Evolutionary conservation across 1,140 invertebrate species (phyloP).

Genomic region (Drosophila varians): DNA sequence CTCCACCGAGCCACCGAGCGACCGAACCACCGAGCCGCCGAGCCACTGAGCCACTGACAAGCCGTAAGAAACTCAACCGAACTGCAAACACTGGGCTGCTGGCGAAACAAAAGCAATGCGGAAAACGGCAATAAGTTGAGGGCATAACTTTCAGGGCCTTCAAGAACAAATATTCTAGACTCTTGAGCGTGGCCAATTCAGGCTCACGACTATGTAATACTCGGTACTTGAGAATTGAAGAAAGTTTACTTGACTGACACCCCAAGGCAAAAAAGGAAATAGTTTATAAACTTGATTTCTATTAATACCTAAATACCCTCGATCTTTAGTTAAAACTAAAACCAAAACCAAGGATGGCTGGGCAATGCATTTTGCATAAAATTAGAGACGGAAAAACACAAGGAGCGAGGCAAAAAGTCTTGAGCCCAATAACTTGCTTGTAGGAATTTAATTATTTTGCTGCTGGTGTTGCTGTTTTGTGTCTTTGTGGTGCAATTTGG

Average conservation of each 20-base stretch:
- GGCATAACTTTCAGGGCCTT: constrained; percentile 71
- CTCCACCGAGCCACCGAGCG: constrained; percentile 59
- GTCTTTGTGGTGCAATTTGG: constrained; percentile 49
- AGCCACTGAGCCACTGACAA: constrained; percentile 74
- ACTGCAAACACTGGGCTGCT: constrained; percentile 39
- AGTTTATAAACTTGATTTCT: too few relatives aligned
- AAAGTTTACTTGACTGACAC: too few relatives aligned
- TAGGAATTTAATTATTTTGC: constrained; percentile 79
- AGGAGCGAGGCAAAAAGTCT: constrained; percentile 52
- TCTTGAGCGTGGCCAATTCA: not conserved
- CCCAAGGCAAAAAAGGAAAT: too few relatives aligned
- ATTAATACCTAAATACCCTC: not conserved
- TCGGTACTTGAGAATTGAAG: not conserved
- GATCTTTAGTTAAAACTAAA: not conserved
- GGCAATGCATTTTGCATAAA: constrained; percentile 64
- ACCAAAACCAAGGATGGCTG: not conserved
- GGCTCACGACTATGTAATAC: not conserved
- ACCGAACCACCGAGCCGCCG: constrained; percentile 39
- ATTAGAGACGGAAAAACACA: constrained; percentile 66
- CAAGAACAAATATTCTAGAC: constrained; percentile 29
- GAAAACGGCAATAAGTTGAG: constrained; percentile 74
- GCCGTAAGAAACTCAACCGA: constrained; percentile 70
- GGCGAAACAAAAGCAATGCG: constrained; percentile 68
- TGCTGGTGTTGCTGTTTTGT: constrained; percentile 36
- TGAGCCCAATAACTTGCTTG: constrained; percentile 57